Evolutionary conservation across 2,113 vertebrate genomes (phyloP).

Genomic region (Notarius quadriscutis): DNA sequence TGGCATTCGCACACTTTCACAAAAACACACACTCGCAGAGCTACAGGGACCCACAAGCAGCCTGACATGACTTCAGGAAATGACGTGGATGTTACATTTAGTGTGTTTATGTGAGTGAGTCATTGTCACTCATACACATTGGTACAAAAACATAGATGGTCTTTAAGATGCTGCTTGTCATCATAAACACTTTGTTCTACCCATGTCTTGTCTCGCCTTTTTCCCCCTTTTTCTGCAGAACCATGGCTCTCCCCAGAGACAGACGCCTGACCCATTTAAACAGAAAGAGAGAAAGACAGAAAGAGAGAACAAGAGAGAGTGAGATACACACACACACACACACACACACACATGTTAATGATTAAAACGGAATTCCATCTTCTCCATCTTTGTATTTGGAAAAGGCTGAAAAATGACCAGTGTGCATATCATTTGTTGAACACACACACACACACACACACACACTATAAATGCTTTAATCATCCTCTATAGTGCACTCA

Average conservation of each 20-base stretch:
- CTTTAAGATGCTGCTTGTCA: background rate
- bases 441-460: conserved; percentile 1
- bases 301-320: conserved; percentile 8
- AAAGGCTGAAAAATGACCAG: conserved; percentile 42
- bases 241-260: conserved; percentile 31
- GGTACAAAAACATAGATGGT: background rate
- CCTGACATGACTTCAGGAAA: background rate
- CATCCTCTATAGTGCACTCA: conserved; percentile 17
- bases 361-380: conserved; percentile 40
- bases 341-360: conserved; percentile 35
- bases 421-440: conserved; percentile 19
- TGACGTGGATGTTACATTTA: background rate
- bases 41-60: background rate
- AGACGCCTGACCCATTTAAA: conserved; percentile 42
- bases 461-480: conserved; percentile 35
- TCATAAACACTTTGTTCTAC: conserved; percentile 25
- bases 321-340: conserved; percentile 11
- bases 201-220: conserved; percentile 8
- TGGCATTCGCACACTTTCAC: background rate
- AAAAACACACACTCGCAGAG: conserved; percentile 1
- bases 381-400: conserved; percentile 29
- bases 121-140: conserved; percentile 10
- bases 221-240: conserved; percentile 6
- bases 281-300: background rate
- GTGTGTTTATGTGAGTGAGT: background rate